phyloP scores from a whole-genome alignment of 2,113 vertebrate species.

The Lampris megalopsis region DNA sequence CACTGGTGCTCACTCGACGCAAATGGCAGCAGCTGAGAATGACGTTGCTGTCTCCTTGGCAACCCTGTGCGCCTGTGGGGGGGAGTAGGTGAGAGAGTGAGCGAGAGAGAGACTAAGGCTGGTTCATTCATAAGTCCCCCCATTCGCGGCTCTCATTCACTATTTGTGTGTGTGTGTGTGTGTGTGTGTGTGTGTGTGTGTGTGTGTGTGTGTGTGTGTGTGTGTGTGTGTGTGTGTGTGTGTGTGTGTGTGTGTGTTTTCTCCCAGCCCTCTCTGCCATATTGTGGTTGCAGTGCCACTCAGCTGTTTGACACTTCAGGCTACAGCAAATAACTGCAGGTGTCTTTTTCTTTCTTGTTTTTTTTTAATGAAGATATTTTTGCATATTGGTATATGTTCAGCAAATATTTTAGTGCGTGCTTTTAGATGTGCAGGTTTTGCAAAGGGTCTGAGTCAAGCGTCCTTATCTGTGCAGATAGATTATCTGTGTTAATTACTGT shows the following conservation, averaged over 20 bases:
- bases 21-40: conserved; percentile 79
- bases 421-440: too few relatives aligned
- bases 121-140: conserved; percentile 68
- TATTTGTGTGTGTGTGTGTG: conserved; percentile 25
- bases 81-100: conserved; percentile 34
- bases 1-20: conserved; percentile 58
- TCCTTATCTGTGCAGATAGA: conserved; percentile 8
- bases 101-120: conserved; percentile 48
- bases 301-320: conserved; percentile 19
- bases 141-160: conserved; percentile 51
- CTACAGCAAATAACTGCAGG: too few relatives aligned
- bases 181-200: conserved; percentile 25
- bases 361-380: conserved; percentile 12
- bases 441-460: not conserved
- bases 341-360: too few relatives aligned
- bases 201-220: conserved; percentile 22
- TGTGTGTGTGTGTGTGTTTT: conserved; percentile 13
- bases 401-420: not conserved
- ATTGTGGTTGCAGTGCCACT: conserved; percentile 12
- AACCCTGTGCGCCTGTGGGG: conserved; percentile 69
- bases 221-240: conserved; percentile 25
- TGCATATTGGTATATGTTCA: conserved; percentile 27
- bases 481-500: not conserved
- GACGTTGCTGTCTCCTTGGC: conserved; percentile 81
- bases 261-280: conserved; percentile 30